Conservation (phyloP, 2,113 vertebrate genomes). For the Pandion haliaetus region DNA sequence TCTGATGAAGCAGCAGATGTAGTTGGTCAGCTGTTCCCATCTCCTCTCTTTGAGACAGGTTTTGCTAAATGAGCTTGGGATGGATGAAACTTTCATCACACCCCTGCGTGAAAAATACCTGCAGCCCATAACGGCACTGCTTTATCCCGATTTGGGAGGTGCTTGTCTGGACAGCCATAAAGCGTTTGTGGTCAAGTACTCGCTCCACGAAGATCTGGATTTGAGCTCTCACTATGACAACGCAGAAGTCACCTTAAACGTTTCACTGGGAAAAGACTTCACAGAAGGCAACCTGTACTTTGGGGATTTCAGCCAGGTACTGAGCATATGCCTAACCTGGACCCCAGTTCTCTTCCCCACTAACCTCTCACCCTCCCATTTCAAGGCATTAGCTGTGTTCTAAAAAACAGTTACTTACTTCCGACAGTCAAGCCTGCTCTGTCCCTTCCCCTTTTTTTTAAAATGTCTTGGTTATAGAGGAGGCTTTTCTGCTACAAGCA, state of each 20-base stretch:
- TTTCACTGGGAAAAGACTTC: constrained; percentile 90
- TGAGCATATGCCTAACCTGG: not conserved
- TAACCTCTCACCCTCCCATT: not conserved
- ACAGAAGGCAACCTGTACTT: constrained; percentile 91
- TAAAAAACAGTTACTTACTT: not conserved
- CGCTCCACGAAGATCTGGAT: constrained; percentile 82
- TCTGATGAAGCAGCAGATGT: not conserved
- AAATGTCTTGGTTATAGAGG: not conserved
- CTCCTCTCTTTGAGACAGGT: constrained; percentile 54
- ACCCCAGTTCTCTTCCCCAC: not conserved
- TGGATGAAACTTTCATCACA: constrained; percentile 84
- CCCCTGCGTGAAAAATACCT: constrained; percentile 88
- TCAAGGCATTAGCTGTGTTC: not conserved
- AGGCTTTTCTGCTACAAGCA: not conserved
- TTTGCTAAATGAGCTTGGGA: constrained; percentile 87
- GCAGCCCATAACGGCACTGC: constrained; percentile 78
- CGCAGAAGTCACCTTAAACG: constrained; percentile 91
- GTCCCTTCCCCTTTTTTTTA: not conserved
- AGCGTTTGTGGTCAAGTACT: constrained; percentile 92
- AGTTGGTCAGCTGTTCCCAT: not conserved
- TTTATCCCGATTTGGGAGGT: constrained; percentile 88
- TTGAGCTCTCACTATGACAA: constrained; percentile 94
- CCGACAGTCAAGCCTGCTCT: not conserved
- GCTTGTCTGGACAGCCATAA: constrained; percentile 88
- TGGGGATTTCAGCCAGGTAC: constrained; percentile 88